Evolutionary conservation across 2,888 invertebrate species (phyloP), one percentile per base, ranked within the genome.

Genomic region (Vannuccia rotundouncinata): DNA sequence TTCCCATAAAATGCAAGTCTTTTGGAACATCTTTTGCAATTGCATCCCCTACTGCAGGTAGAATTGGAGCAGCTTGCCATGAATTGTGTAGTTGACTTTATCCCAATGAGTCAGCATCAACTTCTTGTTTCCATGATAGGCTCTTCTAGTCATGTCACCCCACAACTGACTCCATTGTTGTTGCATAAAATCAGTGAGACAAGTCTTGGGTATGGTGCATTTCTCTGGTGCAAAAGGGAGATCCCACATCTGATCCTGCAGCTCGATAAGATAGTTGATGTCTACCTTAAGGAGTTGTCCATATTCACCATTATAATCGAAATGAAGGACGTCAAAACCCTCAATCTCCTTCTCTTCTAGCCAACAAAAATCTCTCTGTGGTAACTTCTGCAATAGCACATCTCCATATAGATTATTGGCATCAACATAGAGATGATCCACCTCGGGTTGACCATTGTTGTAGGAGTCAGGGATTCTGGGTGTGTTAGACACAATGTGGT

Each of bases 201-300:
- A 59, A 59, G n/a, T 59, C 10, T 59, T n/a, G 27, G 27, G 0
- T 29, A 29, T 27, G 25, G 66, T 2, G 66, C 28, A 27, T 5
- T 81, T 80, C 80, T 85, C 83, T 60, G 84, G 83, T 75, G 83
- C 83, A 0, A 85, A 82, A 1, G 86, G 85, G 79, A 85, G 84
- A 80, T 85, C 85, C 81, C 84, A 84, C 77, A 85, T 88, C 5
- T 59, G 2, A 66, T 85, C 84, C 80, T 89, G 88, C 31, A 87
- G 80, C 25, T 84, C 80, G n/a, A 83, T 25, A 1, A 88, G 87
- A 83, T 89, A 89, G 31, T 85, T 84, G 29, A 89, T 80, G 81
- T 89, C 88, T 1, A 89, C 88, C 82, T 89, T 87, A 0, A 89
- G 82, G 31, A 89, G 85, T 81, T 86, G 88, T 0, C 86, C 87